Base-by-base conservation (phyloP, 2,797 vertebrate genomes). In the Alosa sapidissima region DNA sequence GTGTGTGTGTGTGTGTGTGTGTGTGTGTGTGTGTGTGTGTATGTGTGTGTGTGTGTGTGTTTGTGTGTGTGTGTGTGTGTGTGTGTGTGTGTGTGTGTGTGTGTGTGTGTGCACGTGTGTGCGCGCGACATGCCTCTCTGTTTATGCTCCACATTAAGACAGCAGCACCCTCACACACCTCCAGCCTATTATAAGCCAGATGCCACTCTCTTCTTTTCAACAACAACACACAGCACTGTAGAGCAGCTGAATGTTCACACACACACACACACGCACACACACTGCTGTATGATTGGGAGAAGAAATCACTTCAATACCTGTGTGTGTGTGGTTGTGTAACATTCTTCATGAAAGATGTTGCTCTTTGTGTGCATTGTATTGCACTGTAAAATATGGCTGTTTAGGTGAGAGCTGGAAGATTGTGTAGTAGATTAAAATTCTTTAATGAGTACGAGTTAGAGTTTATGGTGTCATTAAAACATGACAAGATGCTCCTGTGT, bases 111-210 rank as follows among this genome's bases (percentile, higher is more conserved):
- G 58, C n/a, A 19, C 24, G 58, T 62, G 58, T 36, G 28, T 36
- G 24, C 13, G 28, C 13, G 62, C 28, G 11, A 68, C 33, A 13
- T 72, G 33, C 13, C 68, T 41, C 68, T 41, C 10, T 72, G n/a
- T 65, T n/a, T 10, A 10, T 72, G 65, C 33, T 72, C 65, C 65
- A 72, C 65, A 72, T 36, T 72, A 72, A 36, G 65, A 72, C 65
- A 72, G 33, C 65, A 72, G 36, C 33, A 41, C 13, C 13, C 36
- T 41, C 68, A 75, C 33, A 72, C 68, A 45, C 68, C 28, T 3
- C 33, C 28, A 36, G 28, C 10, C 65, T 13, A 36, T 72, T 72
- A 72, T 36, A 72, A 72, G 24, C 13, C 65, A 36, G 65, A 28
- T 33, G 65, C 33, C 11, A 9, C 28, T 10, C 28, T 11, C 2